Percentiles rank a stretch among this genome's conserved stretches.
These are phyloP conservation scores for Gobiocypris rarus DNA, from an alignment of 2,113 vertebrate species.

Conservation along the genomic window DNA sequence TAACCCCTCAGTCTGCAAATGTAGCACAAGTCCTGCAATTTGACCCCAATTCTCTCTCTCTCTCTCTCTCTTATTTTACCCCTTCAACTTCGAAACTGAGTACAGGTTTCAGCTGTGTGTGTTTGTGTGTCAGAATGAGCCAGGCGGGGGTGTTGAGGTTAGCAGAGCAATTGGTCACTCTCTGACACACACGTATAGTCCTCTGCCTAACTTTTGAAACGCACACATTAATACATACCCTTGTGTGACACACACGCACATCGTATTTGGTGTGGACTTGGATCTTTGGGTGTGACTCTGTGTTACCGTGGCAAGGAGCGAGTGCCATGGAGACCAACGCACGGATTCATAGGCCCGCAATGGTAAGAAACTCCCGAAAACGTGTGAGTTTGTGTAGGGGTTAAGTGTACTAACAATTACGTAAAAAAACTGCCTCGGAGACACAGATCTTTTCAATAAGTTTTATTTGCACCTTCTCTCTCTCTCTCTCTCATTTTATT, in stretches of 20 bases:
- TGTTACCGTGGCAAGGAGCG: slow-evolving; percentile 75
- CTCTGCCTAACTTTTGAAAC: slow-evolving; percentile 62
- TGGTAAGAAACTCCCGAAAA: slow-evolving; percentile 81
- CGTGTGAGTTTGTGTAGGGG: slow-evolving; percentile 20
- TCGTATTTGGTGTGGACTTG: slow-evolving; percentile 63
- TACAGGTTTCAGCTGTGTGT: slow-evolving; percentile 72
- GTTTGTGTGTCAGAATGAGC: slow-evolving; percentile 38
- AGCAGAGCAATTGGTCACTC: slow-evolving; percentile 66
- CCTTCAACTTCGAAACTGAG: slow-evolving; percentile 70
- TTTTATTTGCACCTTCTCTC: neutral
- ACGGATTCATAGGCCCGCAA: slow-evolving; percentile 78
- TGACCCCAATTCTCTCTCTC: slow-evolving; percentile 75
- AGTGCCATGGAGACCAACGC: slow-evolving; percentile 84
- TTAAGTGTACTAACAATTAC: neutral
- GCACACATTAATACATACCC: slow-evolving; percentile 59
- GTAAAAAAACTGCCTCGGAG: neutral
- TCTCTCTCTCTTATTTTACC: slow-evolving; percentile 64
- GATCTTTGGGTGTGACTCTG: slow-evolving; percentile 70
- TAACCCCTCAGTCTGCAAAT: slow-evolving; percentile 90
- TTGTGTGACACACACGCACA: slow-evolving; percentile 66
- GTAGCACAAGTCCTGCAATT: slow-evolving; percentile 94
- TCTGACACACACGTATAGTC: slow-evolving; percentile 68
- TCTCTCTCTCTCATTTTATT: slow-evolving; percentile 29
- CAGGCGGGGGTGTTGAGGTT: slow-evolving; percentile 67
- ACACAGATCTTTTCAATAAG: neutral